Base-by-base conservation (phyloP, 2,888 invertebrate species). In the Ctena decussata region DNA sequence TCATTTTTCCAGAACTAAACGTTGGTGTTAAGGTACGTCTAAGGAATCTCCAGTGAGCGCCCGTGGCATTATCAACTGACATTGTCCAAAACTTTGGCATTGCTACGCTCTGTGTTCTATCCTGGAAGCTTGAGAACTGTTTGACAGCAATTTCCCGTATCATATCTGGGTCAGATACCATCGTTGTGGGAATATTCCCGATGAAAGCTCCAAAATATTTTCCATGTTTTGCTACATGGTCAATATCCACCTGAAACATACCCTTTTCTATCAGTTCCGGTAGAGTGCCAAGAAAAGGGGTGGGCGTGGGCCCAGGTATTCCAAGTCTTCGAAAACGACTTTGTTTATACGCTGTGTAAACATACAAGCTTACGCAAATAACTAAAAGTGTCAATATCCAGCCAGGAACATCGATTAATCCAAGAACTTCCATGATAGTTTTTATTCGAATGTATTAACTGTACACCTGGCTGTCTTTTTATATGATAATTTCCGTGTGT, bases 31-130 rank as follows among this genome's bases (percentile, higher is more conserved):
- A 39, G 0, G 88, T 76, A 11, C 85, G 76, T 11, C 91, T 73
- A 0, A 91, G 60, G 46, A 87, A 89, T 44, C 86, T 87, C 91
- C 91, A 91, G 41, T 91, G 90, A 21, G 85, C 83, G 3, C 86
- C 90, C 0, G 69, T 65, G n/a, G 87, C 84, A 8, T 82, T 70
- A 1, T 83, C 80, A 11, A 91, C 57, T 6, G 81, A 76, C 24
- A 80, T 77, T 21, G 77, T 71, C 82, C 85, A 88, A 80, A 82
- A 88, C 37, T 84, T 81, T 2, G 83, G 77, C 32, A 87, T 78
- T 46, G 78, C 82, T 21, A 87, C 65, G 30, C 80, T 82, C 41
- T 87, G 80, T 78, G 81, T 82, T 72, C 88, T 44, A 41, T 89
- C 80, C 24, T 80, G 77, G 74, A 91, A 91, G 46, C 89, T 85